These are phyloP conservation scores for Anastrepha ludens DNA, from an alignment of 1,140 invertebrate genomes.

Conservation along the genomic window DNA sequence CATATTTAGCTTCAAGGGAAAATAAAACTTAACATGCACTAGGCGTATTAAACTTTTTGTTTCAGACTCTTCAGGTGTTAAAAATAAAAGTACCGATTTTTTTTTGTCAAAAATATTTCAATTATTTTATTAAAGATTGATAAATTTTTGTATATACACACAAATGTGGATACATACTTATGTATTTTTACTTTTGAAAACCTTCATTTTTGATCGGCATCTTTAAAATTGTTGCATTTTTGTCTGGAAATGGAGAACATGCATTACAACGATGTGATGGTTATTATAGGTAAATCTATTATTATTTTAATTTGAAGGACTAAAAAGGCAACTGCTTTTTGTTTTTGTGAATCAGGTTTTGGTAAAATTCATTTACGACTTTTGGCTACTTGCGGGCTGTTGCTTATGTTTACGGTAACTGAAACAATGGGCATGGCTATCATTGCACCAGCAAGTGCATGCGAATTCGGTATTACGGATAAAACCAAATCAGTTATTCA, in stretches of 20 bases:
- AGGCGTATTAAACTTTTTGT: too few relatives aligned
- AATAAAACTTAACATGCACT: too few relatives aligned
- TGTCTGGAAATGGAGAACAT: background rate
- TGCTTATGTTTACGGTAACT: conserved; percentile 56
- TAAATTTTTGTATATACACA: too few relatives aligned
- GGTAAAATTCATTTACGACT: background rate
- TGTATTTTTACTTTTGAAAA: background rate
- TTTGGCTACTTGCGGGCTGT: background rate
- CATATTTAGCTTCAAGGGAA: too few relatives aligned
- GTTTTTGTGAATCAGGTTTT: background rate
- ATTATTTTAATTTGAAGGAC: background rate
- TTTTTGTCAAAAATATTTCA: too few relatives aligned
- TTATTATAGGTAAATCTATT: background rate
- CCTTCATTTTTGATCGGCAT: background rate
- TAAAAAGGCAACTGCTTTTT: too few relatives aligned
- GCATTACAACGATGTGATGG: background rate
- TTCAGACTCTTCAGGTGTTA: too few relatives aligned
- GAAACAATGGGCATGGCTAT: conserved; percentile 57
- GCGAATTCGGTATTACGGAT: conserved; percentile 64
- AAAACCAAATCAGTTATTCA: conserved; percentile 2
- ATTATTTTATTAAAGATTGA: too few relatives aligned
- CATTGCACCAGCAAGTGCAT: conserved; percentile 59
- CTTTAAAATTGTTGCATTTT: background rate
- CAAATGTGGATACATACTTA: background rate
- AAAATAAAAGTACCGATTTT: too few relatives aligned